A percentile compares a stretch with the other conserved stretches of the same genome.
Evolutionary conservation across 2,888 invertebrate genomes (phyloP).

Genomic region (Drosophila subsilvestris): DNA sequence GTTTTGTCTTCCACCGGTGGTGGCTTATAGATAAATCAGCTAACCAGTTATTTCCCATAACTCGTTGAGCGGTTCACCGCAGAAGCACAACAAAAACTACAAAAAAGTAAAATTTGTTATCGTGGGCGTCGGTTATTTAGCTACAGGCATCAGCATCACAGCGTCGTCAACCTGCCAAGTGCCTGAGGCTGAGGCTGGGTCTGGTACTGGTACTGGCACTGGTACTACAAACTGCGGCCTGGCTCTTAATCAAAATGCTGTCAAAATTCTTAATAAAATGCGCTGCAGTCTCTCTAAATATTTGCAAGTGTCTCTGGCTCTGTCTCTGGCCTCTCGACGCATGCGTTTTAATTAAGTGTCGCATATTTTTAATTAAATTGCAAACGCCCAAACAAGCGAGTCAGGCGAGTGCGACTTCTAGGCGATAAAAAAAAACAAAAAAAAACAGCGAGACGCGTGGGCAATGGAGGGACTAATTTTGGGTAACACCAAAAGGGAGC

Average conservation of each 20-base stretch:
- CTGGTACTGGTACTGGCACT: background rate
- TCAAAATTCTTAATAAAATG: conserved; percentile 71
- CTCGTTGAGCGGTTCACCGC: conserved; percentile 17
- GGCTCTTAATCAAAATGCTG: conserved; percentile 70
- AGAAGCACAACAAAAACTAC: background rate
- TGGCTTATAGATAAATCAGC: conserved; percentile 37
- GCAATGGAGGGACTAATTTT: conserved; percentile 30
- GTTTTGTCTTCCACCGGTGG: conserved; percentile 25
- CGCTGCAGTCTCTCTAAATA: conserved; percentile 35
- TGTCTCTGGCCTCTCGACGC: conserved; percentile 39
- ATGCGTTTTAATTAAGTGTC: conserved; percentile 72
- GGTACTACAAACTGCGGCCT: conserved; percentile 22
- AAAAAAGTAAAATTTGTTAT: conserved; percentile 11
- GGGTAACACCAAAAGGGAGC: conserved; percentile 19
- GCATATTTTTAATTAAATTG: conserved; percentile 67
- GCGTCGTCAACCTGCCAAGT: conserved; percentile 38
- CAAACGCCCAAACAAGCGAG: conserved; percentile 50
- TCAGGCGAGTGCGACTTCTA: conserved; percentile 15
- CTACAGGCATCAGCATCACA: background rate
- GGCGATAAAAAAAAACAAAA: conserved; percentile 61
- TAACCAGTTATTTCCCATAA: conserved; percentile 58
- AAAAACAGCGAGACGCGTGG: conserved; percentile 49
- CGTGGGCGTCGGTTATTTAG: conserved; percentile 55
- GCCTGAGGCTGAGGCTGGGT: conserved; percentile 4
- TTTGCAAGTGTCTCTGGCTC: conserved; percentile 39